Evolutionary conservation across 1,140 invertebrate genomes (phyloP), one percentile per base, ranked within the genome.

Genomic region (Heliconius nattereri): DNA sequence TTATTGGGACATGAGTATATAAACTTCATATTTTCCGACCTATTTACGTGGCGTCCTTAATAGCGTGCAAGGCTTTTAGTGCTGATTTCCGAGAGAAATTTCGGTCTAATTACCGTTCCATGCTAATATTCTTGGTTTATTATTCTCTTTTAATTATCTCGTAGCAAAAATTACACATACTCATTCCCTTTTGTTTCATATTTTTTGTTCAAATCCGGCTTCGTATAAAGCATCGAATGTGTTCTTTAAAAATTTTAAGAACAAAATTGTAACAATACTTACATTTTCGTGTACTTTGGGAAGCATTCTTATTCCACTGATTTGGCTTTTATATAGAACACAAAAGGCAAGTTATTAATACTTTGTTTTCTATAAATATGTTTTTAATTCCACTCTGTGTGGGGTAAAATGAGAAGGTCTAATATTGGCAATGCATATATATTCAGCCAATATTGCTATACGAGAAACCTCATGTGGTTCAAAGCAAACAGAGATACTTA

Each of bases 121-220:
- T 78, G 37, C 78, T 78, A 78, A 78, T 78, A 71, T 74, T 74
- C 78, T 74, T 73, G 66, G 40, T 74, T 60, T 78, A 78, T 74
- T 78, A 78, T 78, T 74, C 78, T 78, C 72, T 78, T 78, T 74
- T 78, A 78, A 78, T 78, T 78, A 78, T 78, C 73, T 73, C 73
- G 72, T 57, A 49, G 71, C 72, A 73, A 60, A 73, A 73, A 32
- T 71, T 35, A 40, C 37, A 76, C 75, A 76, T 66, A 76, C 52
- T 76, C 75, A 71, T 76, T 78, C 29, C 49, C 76, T 78, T 78
- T 78, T 78, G 76, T 78, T 78, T 73, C 71, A 70, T 2, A 74
- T 78, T 74, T 78, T 78, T 74, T 76, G 40, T 52, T 60, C 71
- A 74, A 78, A 78, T 78, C 72, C 57, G 54, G 78, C 78, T 45